phyloP scores from a whole-genome alignment of 2,888 invertebrate species.

The Ypsolopha scabrella region DNA sequence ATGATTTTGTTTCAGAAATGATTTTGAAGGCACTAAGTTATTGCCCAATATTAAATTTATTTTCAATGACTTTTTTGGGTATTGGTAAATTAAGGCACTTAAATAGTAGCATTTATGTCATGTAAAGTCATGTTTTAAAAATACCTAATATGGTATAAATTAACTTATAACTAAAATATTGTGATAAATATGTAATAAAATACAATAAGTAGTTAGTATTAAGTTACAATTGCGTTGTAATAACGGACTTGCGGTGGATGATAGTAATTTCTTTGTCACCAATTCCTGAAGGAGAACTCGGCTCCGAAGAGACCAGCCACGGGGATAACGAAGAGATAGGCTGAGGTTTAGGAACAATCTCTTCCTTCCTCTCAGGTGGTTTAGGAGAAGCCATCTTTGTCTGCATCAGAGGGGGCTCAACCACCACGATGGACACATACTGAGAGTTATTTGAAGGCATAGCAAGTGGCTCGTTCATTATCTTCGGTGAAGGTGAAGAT shows the following conservation, averaged over 20 bases:
- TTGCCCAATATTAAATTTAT: neutral
- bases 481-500: slow-evolving; percentile 61
- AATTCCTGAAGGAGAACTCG: slow-evolving; percentile 73
- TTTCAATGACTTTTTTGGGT: too few species aligned
- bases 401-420: slow-evolving; percentile 52
- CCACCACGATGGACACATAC: slow-evolving; percentile 63
- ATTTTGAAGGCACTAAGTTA: slow-evolving; percentile 2
- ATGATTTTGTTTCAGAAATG: slow-evolving; percentile 13
- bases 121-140: too few species aligned
- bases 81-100: too few species aligned
- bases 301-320: slow-evolving; percentile 85
- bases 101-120: neutral
- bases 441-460: slow-evolving; percentile 53
- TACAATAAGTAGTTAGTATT: neutral
- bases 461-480: slow-evolving; percentile 63
- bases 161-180: neutral
- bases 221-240: slow-evolving; percentile 80
- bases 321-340: slow-evolving; percentile 80
- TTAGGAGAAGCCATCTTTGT: slow-evolving; percentile 50
- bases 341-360: slow-evolving; percentile 65
- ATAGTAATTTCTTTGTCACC: slow-evolving; percentile 75
- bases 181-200: neutral
- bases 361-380: slow-evolving; percentile 61
- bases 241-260: slow-evolving; percentile 87
- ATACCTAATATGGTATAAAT: neutral